Conservation (phyloP, 30 jellyfish, hydroid and myxozoan species). For the Mastigias papua region DNA sequence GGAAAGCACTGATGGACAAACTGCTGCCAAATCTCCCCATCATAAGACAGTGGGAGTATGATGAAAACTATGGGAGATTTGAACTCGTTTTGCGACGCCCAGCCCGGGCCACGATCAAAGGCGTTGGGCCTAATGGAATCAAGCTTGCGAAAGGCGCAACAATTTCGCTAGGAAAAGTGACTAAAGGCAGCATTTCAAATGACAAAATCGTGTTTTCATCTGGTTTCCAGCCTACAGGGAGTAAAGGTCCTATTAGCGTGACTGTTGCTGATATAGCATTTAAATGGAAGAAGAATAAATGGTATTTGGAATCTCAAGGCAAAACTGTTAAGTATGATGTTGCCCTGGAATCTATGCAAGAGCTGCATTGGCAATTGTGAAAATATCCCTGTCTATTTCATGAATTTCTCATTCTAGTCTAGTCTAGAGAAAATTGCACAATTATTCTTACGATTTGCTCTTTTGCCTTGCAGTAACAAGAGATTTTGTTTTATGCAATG, state of each 20-base stretch:
- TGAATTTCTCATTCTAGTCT: neutral
- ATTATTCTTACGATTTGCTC: too few relatives aligned
- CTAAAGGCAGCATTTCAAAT: conserved; percentile 44
- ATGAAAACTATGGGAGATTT: conserved; percentile 35
- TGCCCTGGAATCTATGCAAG: conserved; percentile 81
- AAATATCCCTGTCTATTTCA: neutral
- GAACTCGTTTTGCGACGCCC: conserved; percentile 63
- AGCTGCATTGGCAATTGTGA: conserved; percentile 54
- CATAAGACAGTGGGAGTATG: conserved; percentile 73
- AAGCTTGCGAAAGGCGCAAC: conserved; percentile 87
- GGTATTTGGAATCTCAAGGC: conserved; percentile 85
- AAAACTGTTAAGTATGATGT: conserved; percentile 67
- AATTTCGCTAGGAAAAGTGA: conserved; percentile 65
- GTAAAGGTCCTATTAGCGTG: conserved; percentile 86
- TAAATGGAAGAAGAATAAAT: conserved; percentile 61
- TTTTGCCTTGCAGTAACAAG: too few relatives aligned
- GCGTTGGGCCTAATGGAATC: conserved; percentile 77
- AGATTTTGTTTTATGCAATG: too few relatives aligned
- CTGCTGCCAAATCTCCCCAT: conserved; percentile 80
- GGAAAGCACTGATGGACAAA: conserved; percentile 73
- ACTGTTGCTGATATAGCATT: conserved; percentile 51
- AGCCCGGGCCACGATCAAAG: conserved; percentile 74
- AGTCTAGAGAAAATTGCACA: too few relatives aligned
- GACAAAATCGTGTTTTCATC: conserved; percentile 20
- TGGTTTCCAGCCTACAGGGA: conserved; percentile 78